phyloP scores from a whole-genome alignment of 2,113 vertebrate genomes.

The Lichenostomus cassidix region DNA sequence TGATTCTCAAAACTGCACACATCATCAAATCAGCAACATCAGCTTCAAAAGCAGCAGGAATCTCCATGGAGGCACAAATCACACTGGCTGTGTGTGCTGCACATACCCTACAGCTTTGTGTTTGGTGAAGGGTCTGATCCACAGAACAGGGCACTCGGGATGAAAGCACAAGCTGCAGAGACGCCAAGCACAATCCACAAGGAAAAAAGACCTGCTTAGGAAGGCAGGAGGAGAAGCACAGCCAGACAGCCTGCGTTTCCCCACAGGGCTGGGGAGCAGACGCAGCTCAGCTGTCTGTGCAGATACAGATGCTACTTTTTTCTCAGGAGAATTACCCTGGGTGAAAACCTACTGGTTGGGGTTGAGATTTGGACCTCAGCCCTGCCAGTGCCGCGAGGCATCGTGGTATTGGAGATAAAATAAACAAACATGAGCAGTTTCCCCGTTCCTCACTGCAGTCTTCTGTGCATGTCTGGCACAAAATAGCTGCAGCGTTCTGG shows the following conservation, averaged over 20 bases:
- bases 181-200: neutral
- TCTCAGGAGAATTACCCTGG: neutral
- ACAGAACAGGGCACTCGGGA: rapidly evolving
- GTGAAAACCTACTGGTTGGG: neutral
- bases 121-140: neutral
- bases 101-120: neutral
- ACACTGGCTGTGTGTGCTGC: rapidly evolving
- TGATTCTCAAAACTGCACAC: neutral
- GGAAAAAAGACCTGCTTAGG: conserved; percentile 5
- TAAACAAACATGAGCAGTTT: conserved; percentile 47
- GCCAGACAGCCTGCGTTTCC: neutral
- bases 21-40: neutral
- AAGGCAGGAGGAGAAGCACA: neutral
- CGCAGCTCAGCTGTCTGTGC: neutral
- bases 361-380: conserved; percentile 16
- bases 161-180: neutral
- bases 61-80: neutral
- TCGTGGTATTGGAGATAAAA: conserved; percentile 24
- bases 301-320: conserved; percentile 40
- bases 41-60: neutral
- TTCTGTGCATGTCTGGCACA: conserved; percentile 24
- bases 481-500: conserved; percentile 30
- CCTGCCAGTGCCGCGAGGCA: neutral
- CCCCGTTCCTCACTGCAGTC: conserved; percentile 18
- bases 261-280: conserved; percentile 28